A percentile compares a stretch with the other conserved stretches of the same genome.
Conservation (phyloP, 2,888 invertebrate genomes). For the Stegana nigrithorax region DNA sequence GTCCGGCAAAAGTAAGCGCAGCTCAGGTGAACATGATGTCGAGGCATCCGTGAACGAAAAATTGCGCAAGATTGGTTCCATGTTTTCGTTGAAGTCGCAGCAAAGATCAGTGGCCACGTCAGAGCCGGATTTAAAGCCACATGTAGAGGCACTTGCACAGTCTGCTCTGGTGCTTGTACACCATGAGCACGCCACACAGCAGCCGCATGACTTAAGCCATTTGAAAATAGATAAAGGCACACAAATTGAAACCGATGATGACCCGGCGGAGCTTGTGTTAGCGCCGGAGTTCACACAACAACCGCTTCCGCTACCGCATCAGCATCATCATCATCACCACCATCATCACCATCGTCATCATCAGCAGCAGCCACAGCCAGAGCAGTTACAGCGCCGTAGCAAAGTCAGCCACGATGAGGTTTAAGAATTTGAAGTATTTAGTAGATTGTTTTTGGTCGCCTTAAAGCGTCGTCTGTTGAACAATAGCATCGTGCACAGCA, state of each 20-base stretch:
- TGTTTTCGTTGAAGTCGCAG: constrained; percentile 63
- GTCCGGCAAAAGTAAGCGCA: constrained; percentile 56
- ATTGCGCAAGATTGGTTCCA: constrained; percentile 62
- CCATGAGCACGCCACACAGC: constrained; percentile 28
- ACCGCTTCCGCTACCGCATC: constrained; percentile 23
- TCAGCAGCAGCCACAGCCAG: constrained; percentile 12
- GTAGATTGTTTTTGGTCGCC: constrained; percentile 2
- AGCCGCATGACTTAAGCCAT: constrained; percentile 28
- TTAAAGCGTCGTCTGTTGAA: too few relatives aligned
- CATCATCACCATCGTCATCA: constrained; percentile 43
- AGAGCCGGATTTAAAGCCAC: neutral
- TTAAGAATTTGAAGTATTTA: neutral
- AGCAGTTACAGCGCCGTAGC: constrained; percentile 34
- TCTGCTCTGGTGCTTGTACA: constrained; percentile 15
- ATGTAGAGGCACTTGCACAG: neutral
- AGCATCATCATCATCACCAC: constrained; percentile 45
- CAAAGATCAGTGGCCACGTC: constrained; percentile 28
- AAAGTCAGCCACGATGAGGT: constrained; percentile 39
- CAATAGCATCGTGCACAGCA: too few relatives aligned
- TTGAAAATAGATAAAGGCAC: constrained; percentile 49
- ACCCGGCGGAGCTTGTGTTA: constrained; percentile 8
- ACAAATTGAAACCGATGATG: constrained; percentile 37
- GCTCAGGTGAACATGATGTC: constrained; percentile 45
- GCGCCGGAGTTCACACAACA: constrained; percentile 22
- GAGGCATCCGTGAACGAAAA: constrained; percentile 56